A percentile compares a stretch with the other conserved stretches of the same genome.
Evolutionary conservation across 2,888 invertebrate species (phyloP).

Genomic region (Himalopsyche tibetana): DNA sequence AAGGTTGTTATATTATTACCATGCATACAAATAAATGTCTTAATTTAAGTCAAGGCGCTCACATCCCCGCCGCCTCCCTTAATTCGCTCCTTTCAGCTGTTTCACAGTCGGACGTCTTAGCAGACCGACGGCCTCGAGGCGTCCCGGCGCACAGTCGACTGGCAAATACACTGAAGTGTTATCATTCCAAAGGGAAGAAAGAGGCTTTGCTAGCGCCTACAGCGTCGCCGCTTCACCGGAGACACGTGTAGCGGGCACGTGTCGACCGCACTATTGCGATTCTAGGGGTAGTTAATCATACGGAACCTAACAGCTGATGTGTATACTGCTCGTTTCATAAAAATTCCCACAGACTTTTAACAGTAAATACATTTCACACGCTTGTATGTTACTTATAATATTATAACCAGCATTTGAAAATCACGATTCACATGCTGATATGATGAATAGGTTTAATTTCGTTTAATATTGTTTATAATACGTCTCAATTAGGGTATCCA

Average conservation of each 20-base stretch:
- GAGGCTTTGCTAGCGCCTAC: constrained; percentile 4
- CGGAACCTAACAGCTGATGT: not conserved
- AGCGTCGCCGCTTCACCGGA: constrained; percentile 20
- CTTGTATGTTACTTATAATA: too few species aligned
- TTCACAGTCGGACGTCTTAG: constrained; percentile 2
- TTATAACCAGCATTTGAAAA: too few species aligned
- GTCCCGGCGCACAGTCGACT: constrained; percentile 34
- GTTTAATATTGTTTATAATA: too few species aligned
- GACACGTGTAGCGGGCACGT: constrained; percentile 38
- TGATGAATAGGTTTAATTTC: too few species aligned
- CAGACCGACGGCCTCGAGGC: constrained; percentile 4
- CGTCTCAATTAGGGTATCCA: too few species aligned
- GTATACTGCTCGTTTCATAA: too few species aligned
- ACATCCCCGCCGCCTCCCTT: not conserved
- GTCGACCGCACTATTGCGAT: constrained; percentile 3
- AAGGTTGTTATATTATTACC: not conserved
- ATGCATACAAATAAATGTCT: not conserved
- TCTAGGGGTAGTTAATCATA: constrained; percentile 6
- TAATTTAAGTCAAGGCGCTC: constrained; percentile 21
- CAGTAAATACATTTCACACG: too few species aligned
- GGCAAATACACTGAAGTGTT: constrained; percentile 6
- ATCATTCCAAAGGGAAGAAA: not conserved
- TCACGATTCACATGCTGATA: too few species aligned
- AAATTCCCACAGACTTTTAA: too few species aligned
- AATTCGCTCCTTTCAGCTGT: not conserved